phyloP scores from a whole-genome alignment of 2,113 vertebrate species.

The Gambusia affinis region DNA sequence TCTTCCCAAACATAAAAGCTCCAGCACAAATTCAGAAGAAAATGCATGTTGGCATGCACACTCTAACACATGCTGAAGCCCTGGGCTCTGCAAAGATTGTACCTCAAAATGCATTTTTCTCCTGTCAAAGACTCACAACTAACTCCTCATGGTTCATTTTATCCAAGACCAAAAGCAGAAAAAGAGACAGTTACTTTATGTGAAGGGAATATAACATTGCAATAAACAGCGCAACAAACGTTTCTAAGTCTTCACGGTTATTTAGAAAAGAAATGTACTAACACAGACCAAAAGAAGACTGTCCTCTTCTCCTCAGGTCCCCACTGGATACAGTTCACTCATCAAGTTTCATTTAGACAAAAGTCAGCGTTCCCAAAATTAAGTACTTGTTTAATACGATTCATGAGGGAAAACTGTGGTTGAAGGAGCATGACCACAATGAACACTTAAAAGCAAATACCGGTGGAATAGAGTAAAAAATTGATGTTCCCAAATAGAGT shows the following conservation, averaged over 20 bases:
- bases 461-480: constrained; percentile 28
- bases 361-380: constrained; percentile 33
- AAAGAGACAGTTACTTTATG: neutral
- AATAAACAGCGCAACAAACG: neutral
- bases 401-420: constrained; percentile 20
- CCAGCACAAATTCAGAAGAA: neutral
- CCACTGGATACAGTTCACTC: constrained; percentile 12
- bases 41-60: constrained; percentile 2
- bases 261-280: constrained; percentile 2
- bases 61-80: constrained; percentile 5
- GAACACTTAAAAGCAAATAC: constrained; percentile 31
- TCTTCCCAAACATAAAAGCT: neutral
- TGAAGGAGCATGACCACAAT: constrained; percentile 13
- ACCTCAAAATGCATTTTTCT: constrained; percentile 29
- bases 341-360: constrained; percentile 29
- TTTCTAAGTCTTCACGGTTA: neutral
- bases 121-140: constrained; percentile 2
- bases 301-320: constrained; percentile 13
- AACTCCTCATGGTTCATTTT: neutral
- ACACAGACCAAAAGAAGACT: neutral
- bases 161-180: neutral
- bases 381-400: constrained; percentile 18
- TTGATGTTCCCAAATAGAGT: constrained; percentile 26
- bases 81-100: constrained; percentile 21
- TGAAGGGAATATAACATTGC: neutral